A percentile compares a stretch with the other conserved stretches of the same genome.
Conservation (phyloP, 2,113 vertebrate genomes). For the Protomyctophum bolini region DNA sequence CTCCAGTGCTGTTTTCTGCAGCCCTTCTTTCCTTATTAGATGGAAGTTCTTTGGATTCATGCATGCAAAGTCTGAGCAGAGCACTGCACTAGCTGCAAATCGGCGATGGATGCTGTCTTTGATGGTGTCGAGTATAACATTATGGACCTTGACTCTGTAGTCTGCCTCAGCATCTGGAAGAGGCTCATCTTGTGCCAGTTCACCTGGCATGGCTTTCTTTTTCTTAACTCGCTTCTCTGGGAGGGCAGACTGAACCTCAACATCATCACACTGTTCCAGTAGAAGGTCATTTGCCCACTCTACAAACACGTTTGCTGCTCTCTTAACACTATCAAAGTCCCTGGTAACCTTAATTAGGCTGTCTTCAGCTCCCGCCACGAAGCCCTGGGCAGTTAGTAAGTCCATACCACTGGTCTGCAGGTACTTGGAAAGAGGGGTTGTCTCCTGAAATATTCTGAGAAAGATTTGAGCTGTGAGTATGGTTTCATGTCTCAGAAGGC, state of each 20-base stretch:
- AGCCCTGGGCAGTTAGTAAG: slow-evolving; percentile 4
- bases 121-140: slow-evolving; percentile 29
- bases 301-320: slow-evolving; percentile 27
- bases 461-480: slow-evolving; percentile 27
- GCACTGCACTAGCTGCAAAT: slow-evolving; percentile 22
- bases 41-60: slow-evolving; percentile 18
- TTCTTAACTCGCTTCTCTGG: slow-evolving; percentile 17
- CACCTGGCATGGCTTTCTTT: slow-evolving; percentile 25
- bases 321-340: slow-evolving; percentile 26
- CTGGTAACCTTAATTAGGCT: slow-evolving; percentile 18
- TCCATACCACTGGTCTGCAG: slow-evolving; percentile 4
- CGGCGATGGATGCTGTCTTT: slow-evolving; percentile 6
- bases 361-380: slow-evolving; percentile 24
- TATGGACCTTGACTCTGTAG: slow-evolving; percentile 24
- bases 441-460: slow-evolving; percentile 26
- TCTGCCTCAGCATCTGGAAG: neutral
- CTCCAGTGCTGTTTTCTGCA: slow-evolving; percentile 17
- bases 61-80: slow-evolving; percentile 28
- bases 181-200: slow-evolving; percentile 28
- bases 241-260: neutral
- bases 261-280: slow-evolving; percentile 18
- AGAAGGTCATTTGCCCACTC: slow-evolving; percentile 33
- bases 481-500: slow-evolving; percentile 27
- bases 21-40: slow-evolving; percentile 12
- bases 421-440: slow-evolving; percentile 24